Conservation (phyloP, 2,113 vertebrate genomes). For the Odobenus rosmarus region DNA sequence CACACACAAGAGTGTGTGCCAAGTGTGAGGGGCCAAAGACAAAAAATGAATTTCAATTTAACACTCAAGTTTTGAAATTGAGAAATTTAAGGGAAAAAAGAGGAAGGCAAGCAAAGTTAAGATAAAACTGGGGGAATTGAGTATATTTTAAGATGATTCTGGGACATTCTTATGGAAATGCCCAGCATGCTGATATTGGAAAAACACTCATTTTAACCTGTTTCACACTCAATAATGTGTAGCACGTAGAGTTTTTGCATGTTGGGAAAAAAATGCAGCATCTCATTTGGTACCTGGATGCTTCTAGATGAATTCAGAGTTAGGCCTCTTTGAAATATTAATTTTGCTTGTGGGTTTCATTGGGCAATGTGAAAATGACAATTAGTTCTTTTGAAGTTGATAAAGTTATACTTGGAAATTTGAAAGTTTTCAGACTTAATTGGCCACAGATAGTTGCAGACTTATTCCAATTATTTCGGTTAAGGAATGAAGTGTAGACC, state of each 20-base stretch:
- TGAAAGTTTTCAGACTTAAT: slow-evolving; percentile 27
- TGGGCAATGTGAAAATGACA: not conserved
- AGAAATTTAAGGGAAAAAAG: not conserved
- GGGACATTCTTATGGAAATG: not conserved
- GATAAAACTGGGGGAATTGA: not conserved
- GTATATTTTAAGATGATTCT: not conserved
- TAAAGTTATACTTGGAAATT: slow-evolving; percentile 12
- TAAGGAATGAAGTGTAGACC: slow-evolving; percentile 55
- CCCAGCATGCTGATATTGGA: not conserved
- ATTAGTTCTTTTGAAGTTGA: not conserved
- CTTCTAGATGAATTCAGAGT: not conserved
- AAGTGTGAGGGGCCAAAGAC: not conserved
- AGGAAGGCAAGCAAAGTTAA: not conserved
- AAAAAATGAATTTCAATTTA: not conserved
- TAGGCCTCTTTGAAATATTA: not conserved
- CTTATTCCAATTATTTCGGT: slow-evolving; percentile 70
- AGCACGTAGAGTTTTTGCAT: not conserved
- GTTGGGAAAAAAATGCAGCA: not conserved
- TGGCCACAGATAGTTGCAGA: not conserved
- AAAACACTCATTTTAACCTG: not conserved
- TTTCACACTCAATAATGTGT: not conserved
- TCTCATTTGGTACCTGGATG: not conserved
- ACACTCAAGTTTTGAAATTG: slow-evolving; percentile 1
- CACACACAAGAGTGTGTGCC: no score
- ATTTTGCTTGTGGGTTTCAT: slow-evolving; percentile 5